Evolutionary conservation across 2,888 invertebrate genomes (phyloP), one percentile per base, ranked within the genome.

Genomic region (Dynastes hyllus): DNA sequence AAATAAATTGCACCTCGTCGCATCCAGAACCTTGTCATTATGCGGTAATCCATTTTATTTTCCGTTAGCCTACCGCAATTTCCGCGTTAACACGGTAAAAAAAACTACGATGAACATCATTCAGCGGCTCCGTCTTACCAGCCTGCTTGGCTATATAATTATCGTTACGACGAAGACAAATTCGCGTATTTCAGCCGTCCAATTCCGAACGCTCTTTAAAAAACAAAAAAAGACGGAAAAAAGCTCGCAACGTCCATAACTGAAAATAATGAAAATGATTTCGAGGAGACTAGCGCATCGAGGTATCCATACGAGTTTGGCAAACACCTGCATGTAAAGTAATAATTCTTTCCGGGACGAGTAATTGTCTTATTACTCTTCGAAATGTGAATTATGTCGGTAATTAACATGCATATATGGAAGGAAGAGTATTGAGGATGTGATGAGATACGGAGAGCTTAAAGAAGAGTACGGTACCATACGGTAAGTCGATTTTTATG

Each of bases 371-470:
- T 58, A 58, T 58, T 58, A 58, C 22, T 16, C 22, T 58, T 22
- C 27, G 45, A 45, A 45, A 45, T 45, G 55, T 58, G 16, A 58
- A 58, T 58, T 58, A 58, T 58, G 55, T 58, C 55, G 27, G 55
- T 58, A 58, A 58, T 58, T 58, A 58, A 58, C 55, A 58, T 58
- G 55, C 55, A 58, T 58, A 58, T 27, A 58, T 58, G 55, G 55
- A 58, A 58, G 9, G 55, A 58, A 6, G 27, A 22, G 55, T 58
- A 58, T 58, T 58, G 55, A 58, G 55, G 22, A 58, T 58, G 22
- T 22, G 55, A 58, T 58, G 55, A 58, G 55, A 22, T 22, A 58
- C 9, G 55, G 22, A 8, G 22, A 58, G 55, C 8, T 22, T 5
- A 58, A 58, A 6, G 8, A 8, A 5, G 22, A 22, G 55, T 58